These are phyloP conservation scores for Ophion ventricosus DNA, from an alignment of 2,888 invertebrate species.

Conservation along the genomic window DNA sequence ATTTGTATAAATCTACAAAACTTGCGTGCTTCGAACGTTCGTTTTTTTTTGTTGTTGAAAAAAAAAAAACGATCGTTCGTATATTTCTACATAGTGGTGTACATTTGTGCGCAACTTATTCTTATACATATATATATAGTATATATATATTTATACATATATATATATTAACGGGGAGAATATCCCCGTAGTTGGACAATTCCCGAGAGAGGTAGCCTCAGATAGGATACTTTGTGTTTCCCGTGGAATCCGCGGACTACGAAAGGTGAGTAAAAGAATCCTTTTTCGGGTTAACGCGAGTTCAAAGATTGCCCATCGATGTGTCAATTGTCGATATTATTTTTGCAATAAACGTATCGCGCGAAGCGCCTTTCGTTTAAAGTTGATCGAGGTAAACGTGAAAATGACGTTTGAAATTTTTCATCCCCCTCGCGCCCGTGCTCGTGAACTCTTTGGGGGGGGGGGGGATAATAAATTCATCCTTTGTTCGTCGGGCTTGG, in stretches of 20 bases:
- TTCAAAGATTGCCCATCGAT: neutral
- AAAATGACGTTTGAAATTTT: conserved; percentile 12
- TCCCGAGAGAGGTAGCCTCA: conserved; percentile 30
- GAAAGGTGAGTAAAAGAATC: conserved; percentile 52
- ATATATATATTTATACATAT: conserved; percentile 28
- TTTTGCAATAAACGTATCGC: conserved; percentile 12
- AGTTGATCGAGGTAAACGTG: neutral
- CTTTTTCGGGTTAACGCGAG: neutral
- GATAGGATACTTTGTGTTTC: conserved; percentile 52
- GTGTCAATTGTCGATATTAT: neutral
- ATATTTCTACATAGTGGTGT: conserved; percentile 32
- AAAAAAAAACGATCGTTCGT: conserved; percentile 36
- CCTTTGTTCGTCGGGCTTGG: neutral
- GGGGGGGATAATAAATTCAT: neutral
- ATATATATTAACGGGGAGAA: conserved; percentile 49
- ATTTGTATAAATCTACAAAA: conserved; percentile 34
- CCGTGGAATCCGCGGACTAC: conserved; percentile 26
- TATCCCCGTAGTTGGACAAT: conserved; percentile 31
- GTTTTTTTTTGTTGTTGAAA: conserved; percentile 30
- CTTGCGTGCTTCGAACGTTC: conserved; percentile 55
- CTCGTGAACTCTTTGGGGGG: too few species aligned
- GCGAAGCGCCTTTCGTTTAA: neutral
- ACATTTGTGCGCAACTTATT: conserved; percentile 46
- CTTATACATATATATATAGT: conserved; percentile 26
- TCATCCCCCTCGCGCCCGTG: too few species aligned